Evolutionary conservation across 2,888 invertebrate genomes (phyloP), one percentile per base, ranked within the genome.

Genomic region (Anaspis maculata): DNA sequence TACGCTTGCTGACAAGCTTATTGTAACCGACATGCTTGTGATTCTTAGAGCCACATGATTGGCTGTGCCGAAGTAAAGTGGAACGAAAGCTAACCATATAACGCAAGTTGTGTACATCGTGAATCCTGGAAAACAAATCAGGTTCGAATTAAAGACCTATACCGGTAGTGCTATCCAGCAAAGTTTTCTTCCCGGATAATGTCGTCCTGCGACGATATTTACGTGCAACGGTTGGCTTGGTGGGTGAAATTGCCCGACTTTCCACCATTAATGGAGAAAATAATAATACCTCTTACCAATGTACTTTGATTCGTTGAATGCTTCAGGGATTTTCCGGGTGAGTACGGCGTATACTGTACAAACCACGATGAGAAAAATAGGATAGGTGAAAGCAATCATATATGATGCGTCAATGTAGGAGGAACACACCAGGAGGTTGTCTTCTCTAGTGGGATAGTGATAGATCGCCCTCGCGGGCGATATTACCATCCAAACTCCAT

Each of bases 21-120:
- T 92, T 49, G 94, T 91, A 55, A 94, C 88, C 33, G 91, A 90
- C 87, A 95, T 90, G 63, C 91, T 91, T 50, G 90, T 92, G 61
- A 94, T 87, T 40, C 95, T 76, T 39, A 95, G 72, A 7, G 89
- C 86, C 43, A 92, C 89, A 68, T 92, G 90, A 59, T 83, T 88
- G 39, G 86, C 91, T 2, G 94, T 95, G 43, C 94, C 94, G 64
- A 96, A 95, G 69, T 96, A 96, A 29, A 97, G 76, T 3, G 96
- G 94, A 34, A 97, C 90, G 67, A 97, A 97, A 12, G 97, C 97
- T 46, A 94, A 70, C 97, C 97, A 97, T 60, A 96, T 94, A 44
- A 95, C 88, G 64, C 94, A 92, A 15, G 95, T 96, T 25, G 95
- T 95, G 70, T 94, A 98, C 97, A 98, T 97, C 13, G 96, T 95